Conservation (phyloP, 2,113 vertebrate species). For the Pongo abelii region DNA sequence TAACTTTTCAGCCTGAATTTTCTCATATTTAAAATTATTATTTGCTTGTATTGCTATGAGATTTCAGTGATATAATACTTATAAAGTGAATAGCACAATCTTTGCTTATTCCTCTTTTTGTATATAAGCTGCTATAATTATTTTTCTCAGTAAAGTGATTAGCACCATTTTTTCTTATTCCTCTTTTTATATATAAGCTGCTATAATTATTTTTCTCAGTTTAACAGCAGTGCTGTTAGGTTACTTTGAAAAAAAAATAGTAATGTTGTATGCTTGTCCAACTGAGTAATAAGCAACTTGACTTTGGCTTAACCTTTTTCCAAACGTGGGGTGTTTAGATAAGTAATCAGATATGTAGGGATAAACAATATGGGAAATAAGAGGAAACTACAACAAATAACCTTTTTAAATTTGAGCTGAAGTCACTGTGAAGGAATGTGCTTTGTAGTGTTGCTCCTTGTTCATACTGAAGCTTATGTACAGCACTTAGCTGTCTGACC, state of each 20-base stretch:
- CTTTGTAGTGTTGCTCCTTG: neutral
- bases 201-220: neutral
- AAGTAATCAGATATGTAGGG: neutral
- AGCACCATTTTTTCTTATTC: no score
- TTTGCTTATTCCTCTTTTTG: neutral
- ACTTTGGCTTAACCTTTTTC: slow-evolving; percentile 40
- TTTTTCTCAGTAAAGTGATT: neutral
- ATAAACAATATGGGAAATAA: slow-evolving; percentile 13
- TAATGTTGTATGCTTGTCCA: neutral
- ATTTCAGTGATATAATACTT: neutral
- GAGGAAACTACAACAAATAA: neutral
- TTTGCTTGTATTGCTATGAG: neutral
- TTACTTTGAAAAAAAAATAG: slow-evolving; percentile 4
- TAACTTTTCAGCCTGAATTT: slow-evolving; percentile 11
- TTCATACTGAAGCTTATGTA: neutral
- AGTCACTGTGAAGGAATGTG: slow-evolving; percentile 19
- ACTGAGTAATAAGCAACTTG: neutral
- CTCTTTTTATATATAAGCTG: neutral
- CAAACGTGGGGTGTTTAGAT: neutral
- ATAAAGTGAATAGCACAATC: neutral
- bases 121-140: neutral
- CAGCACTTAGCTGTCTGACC: neutral
- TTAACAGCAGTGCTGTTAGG: neutral
- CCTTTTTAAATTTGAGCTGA: neutral
- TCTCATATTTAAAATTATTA: slow-evolving; percentile 7